Conservation (phyloP, 2,888 invertebrate species). For the Aporophyla lueneburgensis region DNA sequence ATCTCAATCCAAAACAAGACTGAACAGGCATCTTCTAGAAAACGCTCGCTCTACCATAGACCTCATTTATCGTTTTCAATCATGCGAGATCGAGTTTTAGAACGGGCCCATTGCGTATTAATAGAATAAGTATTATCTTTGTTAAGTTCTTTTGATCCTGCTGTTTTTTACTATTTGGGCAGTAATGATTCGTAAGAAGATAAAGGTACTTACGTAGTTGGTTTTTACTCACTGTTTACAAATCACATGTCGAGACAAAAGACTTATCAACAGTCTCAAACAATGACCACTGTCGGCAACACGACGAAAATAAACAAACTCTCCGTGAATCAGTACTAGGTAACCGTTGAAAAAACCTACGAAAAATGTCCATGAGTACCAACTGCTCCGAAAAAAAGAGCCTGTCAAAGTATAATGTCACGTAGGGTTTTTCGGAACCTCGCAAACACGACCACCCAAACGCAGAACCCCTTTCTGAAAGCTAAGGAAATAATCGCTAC, state of each 20-base stretch:
- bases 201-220: neutral
- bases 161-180: neutral
- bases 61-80: neutral
- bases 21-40: too few species aligned
- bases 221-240: conserved; percentile 4
- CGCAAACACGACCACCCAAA: neutral
- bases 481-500: neutral
- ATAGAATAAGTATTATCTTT: neutral
- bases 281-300: neutral
- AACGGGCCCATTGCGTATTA: neutral
- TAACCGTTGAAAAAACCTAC: neutral
- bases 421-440: neutral
- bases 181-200: neutral
- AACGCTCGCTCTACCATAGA: too few species aligned
- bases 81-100: too few species aligned
- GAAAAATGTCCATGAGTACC: neutral
- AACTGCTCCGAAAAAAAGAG: neutral
- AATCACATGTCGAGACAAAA: neutral
- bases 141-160: neutral
- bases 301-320: conserved; percentile 9
- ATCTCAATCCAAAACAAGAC: too few species aligned
- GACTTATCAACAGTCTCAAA: neutral
- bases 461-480: neutral
- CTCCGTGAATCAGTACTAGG: neutral
- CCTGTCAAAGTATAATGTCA: neutral